phyloP scores from a whole-genome alignment of 2,797 vertebrate genomes.

The Spinus pinus region DNA sequence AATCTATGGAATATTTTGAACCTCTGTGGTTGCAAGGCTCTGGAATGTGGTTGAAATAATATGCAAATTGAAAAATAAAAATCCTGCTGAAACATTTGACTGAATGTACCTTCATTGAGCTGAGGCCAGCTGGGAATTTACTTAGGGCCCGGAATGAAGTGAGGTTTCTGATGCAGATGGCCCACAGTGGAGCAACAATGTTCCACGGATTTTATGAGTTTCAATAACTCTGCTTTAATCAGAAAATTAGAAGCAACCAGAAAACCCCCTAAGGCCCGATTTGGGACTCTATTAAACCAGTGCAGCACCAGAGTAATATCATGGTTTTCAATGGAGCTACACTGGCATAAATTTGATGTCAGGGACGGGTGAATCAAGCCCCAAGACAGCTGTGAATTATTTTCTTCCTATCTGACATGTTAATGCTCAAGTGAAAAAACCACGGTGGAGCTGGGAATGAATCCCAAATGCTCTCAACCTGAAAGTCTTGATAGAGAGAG shows the following conservation, averaged over 20 bases:
- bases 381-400: not conserved
- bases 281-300: constrained; percentile 4
- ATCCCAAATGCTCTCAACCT: constrained; percentile 3
- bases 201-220: constrained; percentile 22
- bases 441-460: not conserved
- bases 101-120: not conserved
- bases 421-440: not conserved
- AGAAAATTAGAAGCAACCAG: constrained; percentile 51
- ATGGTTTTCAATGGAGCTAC: not conserved
- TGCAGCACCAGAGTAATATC: not conserved
- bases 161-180: constrained; percentile 5
- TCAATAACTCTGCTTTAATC: constrained; percentile 52
- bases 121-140: constrained; percentile 30
- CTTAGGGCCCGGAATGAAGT: not conserved
- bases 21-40: not conserved
- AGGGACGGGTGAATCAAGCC: not conserved
- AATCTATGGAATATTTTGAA: not conserved
- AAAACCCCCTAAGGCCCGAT: not conserved
- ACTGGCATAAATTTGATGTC: not conserved
- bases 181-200: constrained; percentile 29
- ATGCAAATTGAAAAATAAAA: not conserved
- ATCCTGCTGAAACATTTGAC: not conserved
- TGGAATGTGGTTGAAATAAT: not conserved
- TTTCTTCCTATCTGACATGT: constrained; percentile 15
- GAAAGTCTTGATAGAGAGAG: not conserved